These are phyloP conservation scores for Cheilosia impressa DNA, from an alignment of 2,888 invertebrate species.

Conservation along the genomic window DNA sequence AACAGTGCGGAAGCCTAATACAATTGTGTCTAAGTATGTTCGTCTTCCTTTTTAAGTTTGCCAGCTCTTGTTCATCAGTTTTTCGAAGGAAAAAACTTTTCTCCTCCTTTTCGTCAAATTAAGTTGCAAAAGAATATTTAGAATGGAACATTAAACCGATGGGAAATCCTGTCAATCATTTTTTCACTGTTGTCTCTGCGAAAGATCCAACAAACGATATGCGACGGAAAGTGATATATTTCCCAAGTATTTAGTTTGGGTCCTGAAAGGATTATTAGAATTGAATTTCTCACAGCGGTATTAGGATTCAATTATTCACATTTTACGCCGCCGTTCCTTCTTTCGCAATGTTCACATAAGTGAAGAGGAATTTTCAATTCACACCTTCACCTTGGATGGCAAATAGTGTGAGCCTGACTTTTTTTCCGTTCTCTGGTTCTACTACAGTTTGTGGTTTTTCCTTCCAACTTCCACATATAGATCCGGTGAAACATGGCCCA, in stretches of 20 bases:
- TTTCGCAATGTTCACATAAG: slow-evolving; percentile 51
- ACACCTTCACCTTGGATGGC: slow-evolving; percentile 46
- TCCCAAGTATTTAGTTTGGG: slow-evolving; percentile 49
- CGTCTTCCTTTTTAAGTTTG: slow-evolving; percentile 56
- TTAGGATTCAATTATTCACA: slow-evolving; percentile 57
- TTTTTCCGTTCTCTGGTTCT: slow-evolving; percentile 29
- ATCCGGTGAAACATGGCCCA: neutral
- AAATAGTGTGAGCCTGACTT: slow-evolving; percentile 14
- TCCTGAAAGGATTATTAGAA: slow-evolving; percentile 31
- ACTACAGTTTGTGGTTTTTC: slow-evolving; percentile 56
- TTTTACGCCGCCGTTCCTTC: slow-evolving; percentile 1
- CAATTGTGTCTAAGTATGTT: slow-evolving; percentile 62
- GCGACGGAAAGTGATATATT: slow-evolving; percentile 60
- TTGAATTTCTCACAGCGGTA: slow-evolving; percentile 58
- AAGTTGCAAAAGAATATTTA: slow-evolving; percentile 38
- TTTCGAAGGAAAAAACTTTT: slow-evolving; percentile 11
- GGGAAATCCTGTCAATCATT: slow-evolving; percentile 72
- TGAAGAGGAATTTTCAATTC: slow-evolving; percentile 73
- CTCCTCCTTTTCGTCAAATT: slow-evolving; percentile 41
- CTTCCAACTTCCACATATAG: slow-evolving; percentile 44
- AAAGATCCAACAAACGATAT: slow-evolving; percentile 6
- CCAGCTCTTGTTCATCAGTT: slow-evolving; percentile 1
- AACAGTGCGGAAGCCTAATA: slow-evolving; percentile 58
- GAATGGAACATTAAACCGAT: slow-evolving; percentile 60
- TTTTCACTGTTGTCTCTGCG: neutral